These are phyloP conservation scores for Thysanoteuthis rhombus DNA, from an alignment of 2,888 invertebrate genomes.

Conservation along the genomic window DNA sequence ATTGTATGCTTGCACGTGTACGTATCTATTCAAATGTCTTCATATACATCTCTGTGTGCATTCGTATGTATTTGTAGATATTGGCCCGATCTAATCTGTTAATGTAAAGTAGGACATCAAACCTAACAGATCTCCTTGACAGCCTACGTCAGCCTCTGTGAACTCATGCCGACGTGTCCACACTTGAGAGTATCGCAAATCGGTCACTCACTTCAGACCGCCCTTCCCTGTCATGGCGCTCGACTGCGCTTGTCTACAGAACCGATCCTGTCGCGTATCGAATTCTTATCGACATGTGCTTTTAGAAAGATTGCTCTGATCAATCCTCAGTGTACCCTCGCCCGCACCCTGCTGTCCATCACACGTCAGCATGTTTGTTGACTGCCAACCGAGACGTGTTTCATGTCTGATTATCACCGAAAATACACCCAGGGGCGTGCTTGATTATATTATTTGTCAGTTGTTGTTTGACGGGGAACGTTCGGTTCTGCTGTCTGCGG, in stretches of 20 bases:
- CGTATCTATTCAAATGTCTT: too few relatives aligned
- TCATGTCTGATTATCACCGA: background rate
- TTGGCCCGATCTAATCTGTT: background rate
- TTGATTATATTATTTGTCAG: background rate
- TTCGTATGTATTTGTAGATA: background rate
- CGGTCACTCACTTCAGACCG: background rate
- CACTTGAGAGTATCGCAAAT: background rate
- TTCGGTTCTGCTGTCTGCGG: too few relatives aligned
- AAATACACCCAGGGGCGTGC: too few relatives aligned
- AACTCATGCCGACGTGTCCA: background rate
- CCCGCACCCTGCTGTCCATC: background rate
- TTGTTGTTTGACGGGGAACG: too few relatives aligned
- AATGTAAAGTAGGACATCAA: background rate
- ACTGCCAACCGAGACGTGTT: background rate
- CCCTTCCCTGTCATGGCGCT: background rate
- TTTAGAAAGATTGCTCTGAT: background rate
- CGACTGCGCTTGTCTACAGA: background rate
- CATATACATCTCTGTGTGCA: too few relatives aligned
- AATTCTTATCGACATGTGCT: background rate
- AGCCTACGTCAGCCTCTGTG: background rate
- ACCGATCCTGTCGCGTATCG: background rate
- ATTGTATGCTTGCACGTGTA: too few relatives aligned
- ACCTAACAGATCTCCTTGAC: background rate
- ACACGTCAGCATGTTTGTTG: background rate
- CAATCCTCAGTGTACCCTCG: background rate